Evolutionary conservation across 1,140 invertebrate genomes (phyloP), one percentile per base, ranked within the genome.

Genomic region (roundworm (Caenorhabditis elegans)): DNA sequence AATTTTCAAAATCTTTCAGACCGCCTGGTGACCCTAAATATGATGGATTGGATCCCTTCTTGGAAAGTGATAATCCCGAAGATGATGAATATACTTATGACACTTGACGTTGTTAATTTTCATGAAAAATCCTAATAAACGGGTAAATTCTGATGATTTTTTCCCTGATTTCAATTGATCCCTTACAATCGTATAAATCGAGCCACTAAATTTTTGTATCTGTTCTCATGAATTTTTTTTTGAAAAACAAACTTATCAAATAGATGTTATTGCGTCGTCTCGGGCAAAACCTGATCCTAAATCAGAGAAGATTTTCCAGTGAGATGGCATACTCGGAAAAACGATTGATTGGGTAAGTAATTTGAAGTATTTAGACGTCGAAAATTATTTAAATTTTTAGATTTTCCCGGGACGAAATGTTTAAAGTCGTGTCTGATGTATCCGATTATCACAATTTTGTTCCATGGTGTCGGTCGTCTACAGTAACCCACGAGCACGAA

Each of bases 241-340:
- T 5, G 39, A 43, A 43, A 43, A 43, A 43, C 39, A 43, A 43
- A 43, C 11, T 10, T 53, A 1, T 53, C 26, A 10, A 34, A 10
- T 10, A 70, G 60, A 70, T 70, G 60, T 10, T 22, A 36, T 22
- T n/a, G 11, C 17, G 36, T 22, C 60, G 60, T 17, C 17, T 70
- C 3, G 60, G 60, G 1, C 60, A 19, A 22, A 19, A 22, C n/a
- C 34, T 70, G 8, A 17, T 70, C 1, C n/a, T 22, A 2, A 36
- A 39, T 39, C 60, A 70, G n/a, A 70, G 10, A 22, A 39, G 60
- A 22, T 22, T 24, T 10, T 70, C 60, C 6, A 70, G 39, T 15
- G 60, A 70, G 22, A 70, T 70, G 60, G 60, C 60, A 11, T 70
- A 70, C 28, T 70, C 60, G 3, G 60, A 70, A n/a, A 70, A 70